A percentile compares a stretch with the other conserved stretches of the same genome.
phyloP scores from a whole-genome alignment of 2,888 invertebrate genomes.

The Endotricha flammealis region DNA sequence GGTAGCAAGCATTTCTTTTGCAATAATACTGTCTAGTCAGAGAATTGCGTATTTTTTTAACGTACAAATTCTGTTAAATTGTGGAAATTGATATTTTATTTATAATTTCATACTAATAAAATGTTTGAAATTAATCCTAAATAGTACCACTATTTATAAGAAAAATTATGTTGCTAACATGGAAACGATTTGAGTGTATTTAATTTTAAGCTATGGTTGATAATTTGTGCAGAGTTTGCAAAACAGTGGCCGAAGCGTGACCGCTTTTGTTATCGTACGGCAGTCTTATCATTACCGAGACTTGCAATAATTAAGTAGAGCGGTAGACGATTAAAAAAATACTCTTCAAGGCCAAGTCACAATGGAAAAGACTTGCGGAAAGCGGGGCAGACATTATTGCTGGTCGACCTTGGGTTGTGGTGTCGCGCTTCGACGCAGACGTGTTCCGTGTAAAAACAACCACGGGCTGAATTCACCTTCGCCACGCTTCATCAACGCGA shows the following conservation, averaged over 20 bases:
- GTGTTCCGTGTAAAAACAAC: slow-evolving; percentile 47
- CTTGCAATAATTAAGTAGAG: slow-evolving; percentile 30
- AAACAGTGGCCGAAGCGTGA: slow-evolving; percentile 23
- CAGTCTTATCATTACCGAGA: slow-evolving; percentile 30
- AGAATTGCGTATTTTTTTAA: too few species aligned
- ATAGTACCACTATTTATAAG: too few species aligned
- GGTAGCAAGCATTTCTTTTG: too few species aligned
- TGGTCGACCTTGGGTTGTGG: slow-evolving; percentile 54
- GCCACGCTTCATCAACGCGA: slow-evolving; percentile 42
- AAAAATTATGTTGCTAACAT: not conserved
- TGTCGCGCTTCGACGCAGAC: slow-evolving; percentile 51
- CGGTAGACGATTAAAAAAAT: slow-evolving; percentile 38
- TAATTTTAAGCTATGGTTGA: slow-evolving; percentile 14
- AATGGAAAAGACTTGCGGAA: slow-evolving; percentile 45
- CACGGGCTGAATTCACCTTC: slow-evolving; percentile 37
- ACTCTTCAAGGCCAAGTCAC: slow-evolving; percentile 47
- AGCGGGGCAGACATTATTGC: slow-evolving; percentile 42
- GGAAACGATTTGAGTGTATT: slow-evolving; percentile 10
- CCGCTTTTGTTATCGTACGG: slow-evolving; percentile 32
- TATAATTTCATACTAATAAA: too few species aligned
- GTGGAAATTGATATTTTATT: too few species aligned
- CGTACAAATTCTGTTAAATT: too few species aligned
- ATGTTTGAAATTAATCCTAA: too few species aligned
- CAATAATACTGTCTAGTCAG: too few species aligned
- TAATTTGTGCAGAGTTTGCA: slow-evolving; percentile 18